Percentiles rank a stretch among this genome's conserved stretches.
Evolutionary conservation across 2,113 vertebrate species (phyloP).

Genomic region (Jaculus jaculus): DNA sequence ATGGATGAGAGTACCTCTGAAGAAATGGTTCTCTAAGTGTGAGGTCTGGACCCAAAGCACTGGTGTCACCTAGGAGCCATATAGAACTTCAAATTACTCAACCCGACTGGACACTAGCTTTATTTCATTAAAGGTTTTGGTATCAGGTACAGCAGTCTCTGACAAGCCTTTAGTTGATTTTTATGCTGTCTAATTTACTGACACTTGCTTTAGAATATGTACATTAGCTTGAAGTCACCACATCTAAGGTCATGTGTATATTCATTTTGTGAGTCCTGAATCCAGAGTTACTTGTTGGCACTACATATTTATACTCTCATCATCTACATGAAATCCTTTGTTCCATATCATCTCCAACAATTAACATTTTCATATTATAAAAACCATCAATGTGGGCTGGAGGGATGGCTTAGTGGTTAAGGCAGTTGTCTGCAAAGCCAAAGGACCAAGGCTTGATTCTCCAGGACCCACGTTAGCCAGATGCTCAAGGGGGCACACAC

Average conservation of each 20-base stretch:
- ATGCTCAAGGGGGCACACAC: too few species aligned
- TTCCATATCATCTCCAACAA: not conserved
- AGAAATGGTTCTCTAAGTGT: not conserved
- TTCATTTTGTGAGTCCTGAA: not conserved
- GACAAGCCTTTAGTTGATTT: not conserved
- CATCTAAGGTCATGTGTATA: not conserved
- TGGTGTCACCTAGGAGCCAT: not conserved
- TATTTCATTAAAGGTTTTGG: not conserved
- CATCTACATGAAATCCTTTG: not conserved
- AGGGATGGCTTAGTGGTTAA: too few species aligned
- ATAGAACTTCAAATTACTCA: not conserved
- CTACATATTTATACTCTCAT: not conserved
- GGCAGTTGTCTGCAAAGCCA: too few species aligned
- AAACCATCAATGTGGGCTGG: too few species aligned
- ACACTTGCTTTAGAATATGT: not conserved
- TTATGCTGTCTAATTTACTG: not conserved
- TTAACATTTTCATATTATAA: not conserved
- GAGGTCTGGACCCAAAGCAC: too few species aligned
- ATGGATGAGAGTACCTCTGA: not conserved
- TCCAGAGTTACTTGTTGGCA: not conserved
- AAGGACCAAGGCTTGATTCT: too few species aligned
- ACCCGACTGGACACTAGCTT: not conserved
- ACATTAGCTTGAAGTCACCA: not conserved
- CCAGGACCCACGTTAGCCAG: too few species aligned
- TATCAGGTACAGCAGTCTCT: not conserved